Percentiles rank a stretch among this genome's conserved stretches.
phyloP scores from a whole-genome alignment of 2,797 vertebrate species.

The Pelobates cultripes region DNA sequence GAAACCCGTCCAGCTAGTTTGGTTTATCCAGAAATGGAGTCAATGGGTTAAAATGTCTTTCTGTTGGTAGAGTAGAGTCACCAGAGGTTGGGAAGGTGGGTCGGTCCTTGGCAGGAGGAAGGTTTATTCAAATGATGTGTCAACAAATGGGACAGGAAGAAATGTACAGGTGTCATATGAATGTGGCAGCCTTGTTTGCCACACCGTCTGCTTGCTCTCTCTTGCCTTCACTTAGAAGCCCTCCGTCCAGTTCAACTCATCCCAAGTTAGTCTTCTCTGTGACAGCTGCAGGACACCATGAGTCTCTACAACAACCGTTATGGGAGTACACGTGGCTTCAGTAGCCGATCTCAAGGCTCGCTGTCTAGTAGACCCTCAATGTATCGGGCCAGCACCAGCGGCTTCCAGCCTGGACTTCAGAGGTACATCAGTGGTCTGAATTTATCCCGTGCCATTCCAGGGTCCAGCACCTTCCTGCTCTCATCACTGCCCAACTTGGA shows the following conservation, averaged over 20 bases:
- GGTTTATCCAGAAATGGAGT: not conserved
- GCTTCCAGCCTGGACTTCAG: conserved; percentile 44
- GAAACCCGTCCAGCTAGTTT: not conserved
- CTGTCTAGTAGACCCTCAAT: conserved; percentile 19
- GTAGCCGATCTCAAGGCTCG: conserved; percentile 58
- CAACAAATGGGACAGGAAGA: conserved; percentile 25
- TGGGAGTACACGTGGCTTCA: conserved; percentile 33
- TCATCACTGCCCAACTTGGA: conserved; percentile 76
- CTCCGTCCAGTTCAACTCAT: not conserved
- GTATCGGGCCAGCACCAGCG: conserved; percentile 14
- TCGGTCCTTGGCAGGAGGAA: conserved; percentile 5
- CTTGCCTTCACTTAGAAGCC: not conserved
- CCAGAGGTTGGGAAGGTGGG: not conserved
- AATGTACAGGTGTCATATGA: not conserved
- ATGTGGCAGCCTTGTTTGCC: not conserved
- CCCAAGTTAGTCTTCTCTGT: not conserved
- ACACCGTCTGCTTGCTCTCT: not conserved
- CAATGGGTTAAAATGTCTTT: not conserved
- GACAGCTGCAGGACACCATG: conserved; percentile 19
- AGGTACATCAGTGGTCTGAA: conserved; percentile 55
- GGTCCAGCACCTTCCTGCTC: conserved; percentile 73
- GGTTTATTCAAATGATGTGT: conserved; percentile 12
- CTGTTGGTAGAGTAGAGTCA: conserved; percentile 10
- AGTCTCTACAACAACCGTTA: conserved; percentile 40
- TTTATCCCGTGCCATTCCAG: conserved; percentile 7